A percentile compares a stretch with the other conserved stretches of the same genome.
Conservation (phyloP, 2,888 invertebrate species). For the Isotomurus palustris region DNA sequence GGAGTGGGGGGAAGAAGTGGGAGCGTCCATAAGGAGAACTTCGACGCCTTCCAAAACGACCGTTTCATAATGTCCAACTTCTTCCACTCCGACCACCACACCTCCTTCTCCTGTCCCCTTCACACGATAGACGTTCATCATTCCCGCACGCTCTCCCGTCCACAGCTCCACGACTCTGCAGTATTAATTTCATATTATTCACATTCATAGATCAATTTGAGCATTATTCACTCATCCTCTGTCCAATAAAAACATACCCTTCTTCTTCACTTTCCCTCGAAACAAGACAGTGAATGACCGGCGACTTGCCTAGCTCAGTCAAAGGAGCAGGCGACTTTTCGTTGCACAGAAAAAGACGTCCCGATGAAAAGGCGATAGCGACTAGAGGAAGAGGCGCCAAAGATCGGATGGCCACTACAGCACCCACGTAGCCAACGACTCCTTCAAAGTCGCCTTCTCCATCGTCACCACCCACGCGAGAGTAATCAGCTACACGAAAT, state of each 20-base stretch:
- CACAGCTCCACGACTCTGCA: constrained; percentile 64
- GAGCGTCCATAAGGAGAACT: constrained; percentile 60
- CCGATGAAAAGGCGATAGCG: constrained; percentile 41
- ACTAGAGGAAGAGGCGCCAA: constrained; percentile 31
- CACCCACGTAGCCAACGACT: constrained; percentile 44
- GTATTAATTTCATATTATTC: constrained; percentile 12
- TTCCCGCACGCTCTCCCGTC: constrained; percentile 80
- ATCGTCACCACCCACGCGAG: constrained; percentile 22
- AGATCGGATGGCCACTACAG: constrained; percentile 38
- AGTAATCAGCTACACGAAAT: constrained; percentile 36
- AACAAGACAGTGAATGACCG: constrained; percentile 42
- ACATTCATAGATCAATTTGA: no score
- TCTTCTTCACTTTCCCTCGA: constrained; percentile 26
- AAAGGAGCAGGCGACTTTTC: constrained; percentile 32
- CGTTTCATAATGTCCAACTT: constrained; percentile 60
- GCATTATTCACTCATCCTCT: neutral
- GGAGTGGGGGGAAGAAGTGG: constrained; percentile 43
- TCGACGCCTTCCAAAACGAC: constrained; percentile 58
- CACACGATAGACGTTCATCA: constrained; percentile 71
- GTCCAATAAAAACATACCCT: constrained; percentile 25
- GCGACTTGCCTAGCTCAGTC: constrained; percentile 42
- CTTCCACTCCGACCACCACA: constrained; percentile 69
- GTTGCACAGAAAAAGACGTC: constrained; percentile 42
- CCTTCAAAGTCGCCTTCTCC: constrained; percentile 40
- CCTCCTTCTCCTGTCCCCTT: no score